These are phyloP conservation scores for Zygaena filipendulae DNA, from an alignment of 2,888 invertebrate species.

Conservation along the genomic window DNA sequence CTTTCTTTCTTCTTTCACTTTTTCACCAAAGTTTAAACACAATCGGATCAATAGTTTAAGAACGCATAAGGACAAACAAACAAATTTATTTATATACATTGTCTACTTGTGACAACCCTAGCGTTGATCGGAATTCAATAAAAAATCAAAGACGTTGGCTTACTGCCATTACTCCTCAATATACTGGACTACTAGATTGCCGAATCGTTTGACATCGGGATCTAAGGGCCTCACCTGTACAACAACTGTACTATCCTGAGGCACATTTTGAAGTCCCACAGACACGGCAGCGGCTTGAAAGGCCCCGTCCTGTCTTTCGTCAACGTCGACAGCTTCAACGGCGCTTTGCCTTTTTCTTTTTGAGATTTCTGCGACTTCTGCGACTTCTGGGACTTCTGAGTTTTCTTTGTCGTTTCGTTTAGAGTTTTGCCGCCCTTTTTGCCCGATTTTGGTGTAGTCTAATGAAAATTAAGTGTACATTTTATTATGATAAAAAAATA, in stretches of 20 bases:
- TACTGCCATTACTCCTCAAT: too few relatives aligned
- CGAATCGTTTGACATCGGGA: too few relatives aligned
- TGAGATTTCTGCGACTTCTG: conserved; percentile 21
- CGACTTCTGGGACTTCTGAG: conserved; percentile 42
- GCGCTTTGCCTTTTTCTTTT: conserved; percentile 31
- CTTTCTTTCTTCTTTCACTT: too few relatives aligned
- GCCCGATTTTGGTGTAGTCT: conserved; percentile 35
- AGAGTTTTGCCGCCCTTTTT: conserved; percentile 38
- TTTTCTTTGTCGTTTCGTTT: conserved; percentile 37
- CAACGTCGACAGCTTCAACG: conserved; percentile 31
- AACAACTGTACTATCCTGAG: conserved; percentile 37
- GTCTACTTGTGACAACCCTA: too few relatives aligned
- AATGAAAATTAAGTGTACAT: conserved; percentile 7
- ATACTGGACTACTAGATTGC: too few relatives aligned
- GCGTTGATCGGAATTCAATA: too few relatives aligned
- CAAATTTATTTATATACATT: too few relatives aligned
- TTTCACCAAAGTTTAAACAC: too few relatives aligned
- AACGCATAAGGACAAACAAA: too few relatives aligned
- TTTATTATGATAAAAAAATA: background rate
- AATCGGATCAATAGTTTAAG: too few relatives aligned
- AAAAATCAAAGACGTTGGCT: too few relatives aligned
- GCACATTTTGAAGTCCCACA: conserved; percentile 45
- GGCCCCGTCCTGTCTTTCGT: conserved; percentile 43
- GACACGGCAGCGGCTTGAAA: conserved; percentile 44
- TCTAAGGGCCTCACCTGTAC: conserved; percentile 44